Evolutionary conservation across 2,797 vertebrate species (phyloP), one percentile per base, ranked within the genome.

Genomic region (Gymnothorax javanicus): DNA sequence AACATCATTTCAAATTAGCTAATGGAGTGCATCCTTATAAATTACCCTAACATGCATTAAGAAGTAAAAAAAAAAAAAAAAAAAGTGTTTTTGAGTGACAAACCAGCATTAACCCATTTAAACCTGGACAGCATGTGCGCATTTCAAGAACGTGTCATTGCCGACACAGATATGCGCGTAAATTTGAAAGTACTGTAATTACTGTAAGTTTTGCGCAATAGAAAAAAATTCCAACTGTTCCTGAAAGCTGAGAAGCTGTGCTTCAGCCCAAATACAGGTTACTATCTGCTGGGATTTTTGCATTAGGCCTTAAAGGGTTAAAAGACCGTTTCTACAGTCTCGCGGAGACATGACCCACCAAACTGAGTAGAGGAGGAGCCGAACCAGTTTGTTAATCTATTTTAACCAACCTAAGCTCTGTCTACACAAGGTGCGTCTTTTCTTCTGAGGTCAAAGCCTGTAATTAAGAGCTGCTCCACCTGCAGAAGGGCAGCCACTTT

Each of bases 401-500:
- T 82, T 83, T 54, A 83, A 83, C 23, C 64, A 33, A 81, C 8
- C 86, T 58, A n/a, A 0, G 58, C 50, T 43, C 73, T 23, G 33
- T 77, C 33, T 77, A 43, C 50, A 15, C 52, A 15, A 17, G 67
- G 23, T 69, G 57, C 54, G 54, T 43, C 17, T 73, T 82, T n/a
- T 82, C 71, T 81, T 33, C 54, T 58, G 60, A 83, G 75, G 52
- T 62, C 81, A 54, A 43, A 0, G 27, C 20, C 90, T 93, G 91
- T 93, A 93, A 94, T 94, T 94, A 93, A 91, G 93, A 91, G 91
- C 85, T 87, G 87, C 90, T 91, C 92, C 93, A 94, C 92, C 92
- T 94, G 93, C 90, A 91, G 89, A 89, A 91, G 91, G 91, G 88
- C 91, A 88, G 89, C 90, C 86, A 92, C 92, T 92, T 91, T 91